These are phyloP conservation scores for Gavia stellata DNA, from an alignment of 2,113 vertebrate species.

Conservation along the genomic window DNA sequence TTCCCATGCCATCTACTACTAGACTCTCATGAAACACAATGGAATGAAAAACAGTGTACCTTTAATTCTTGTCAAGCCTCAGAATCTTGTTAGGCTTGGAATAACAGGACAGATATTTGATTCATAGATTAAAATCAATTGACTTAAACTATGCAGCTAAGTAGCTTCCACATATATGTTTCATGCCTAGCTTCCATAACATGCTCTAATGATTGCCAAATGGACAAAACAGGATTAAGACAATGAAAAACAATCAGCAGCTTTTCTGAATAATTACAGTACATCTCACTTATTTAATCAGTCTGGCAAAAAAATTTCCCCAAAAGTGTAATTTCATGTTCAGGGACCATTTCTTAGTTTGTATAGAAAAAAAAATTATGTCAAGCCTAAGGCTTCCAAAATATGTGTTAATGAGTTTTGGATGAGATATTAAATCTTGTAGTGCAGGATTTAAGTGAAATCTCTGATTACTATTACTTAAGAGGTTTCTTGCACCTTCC, in stretches of 20 bases:
- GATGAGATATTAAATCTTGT: neutral
- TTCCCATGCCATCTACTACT: neutral
- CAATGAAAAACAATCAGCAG: neutral
- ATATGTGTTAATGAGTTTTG: neutral
- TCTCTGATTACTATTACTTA: neutral
- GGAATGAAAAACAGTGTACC: neutral
- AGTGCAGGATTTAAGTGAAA: neutral
- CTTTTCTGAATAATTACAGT: neutral
- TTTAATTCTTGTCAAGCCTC: neutral
- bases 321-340: neutral
- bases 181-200: neutral
- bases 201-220: neutral
- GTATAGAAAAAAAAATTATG: neutral
- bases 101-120: neutral
- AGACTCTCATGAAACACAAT: neutral
- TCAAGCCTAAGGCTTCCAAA: neutral
- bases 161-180: neutral
- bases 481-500: neutral
- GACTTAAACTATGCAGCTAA: neutral
- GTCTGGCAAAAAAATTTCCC: neutral
- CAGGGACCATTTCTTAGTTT: neutral
- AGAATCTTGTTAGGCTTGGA: neutral
- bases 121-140: neutral
- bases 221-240: neutral
- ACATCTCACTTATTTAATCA: neutral